Conservation (phyloP, 2,888 invertebrate genomes). For the Orgyia antiqua region DNA sequence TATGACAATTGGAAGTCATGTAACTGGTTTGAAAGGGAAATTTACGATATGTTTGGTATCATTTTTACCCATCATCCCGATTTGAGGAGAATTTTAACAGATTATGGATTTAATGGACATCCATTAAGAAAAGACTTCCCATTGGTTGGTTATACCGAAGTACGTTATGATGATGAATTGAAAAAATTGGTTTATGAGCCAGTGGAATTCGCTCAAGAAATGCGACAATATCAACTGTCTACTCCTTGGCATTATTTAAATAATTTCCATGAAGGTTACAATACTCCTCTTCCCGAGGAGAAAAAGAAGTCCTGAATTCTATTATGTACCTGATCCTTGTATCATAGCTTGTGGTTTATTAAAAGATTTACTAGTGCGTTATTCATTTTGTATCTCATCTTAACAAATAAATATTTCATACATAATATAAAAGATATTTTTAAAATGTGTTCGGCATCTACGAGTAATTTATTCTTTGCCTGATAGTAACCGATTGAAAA, state of each 20-base stretch:
- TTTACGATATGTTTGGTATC: slow-evolving; percentile 64
- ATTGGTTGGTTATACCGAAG: slow-evolving; percentile 57
- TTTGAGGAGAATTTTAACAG: slow-evolving; percentile 59
- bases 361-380: too few relatives aligned
- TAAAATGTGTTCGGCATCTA: too few relatives aligned
- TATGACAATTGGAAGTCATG: slow-evolving; percentile 42
- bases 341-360: too few relatives aligned
- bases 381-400: too few relatives aligned
- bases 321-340: too few relatives aligned
- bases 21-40: slow-evolving; percentile 55
- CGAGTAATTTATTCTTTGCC: too few relatives aligned
- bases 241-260: slow-evolving; percentile 61
- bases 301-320: slow-evolving; percentile 2
- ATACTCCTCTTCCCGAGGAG: slow-evolving; percentile 6
- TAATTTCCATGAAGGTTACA: slow-evolving; percentile 57
- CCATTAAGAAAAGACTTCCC: slow-evolving; percentile 68
- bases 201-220: slow-evolving; percentile 58
- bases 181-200: slow-evolving; percentile 68
- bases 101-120: slow-evolving; percentile 66
- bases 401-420: too few relatives aligned
- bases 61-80: slow-evolving; percentile 65
- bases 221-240: slow-evolving; percentile 42
- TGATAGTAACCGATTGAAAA: too few relatives aligned
- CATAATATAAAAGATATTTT: too few relatives aligned
- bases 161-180: slow-evolving; percentile 63